A percentile compares a stretch with the other conserved stretches of the same genome.
Evolutionary conservation across 2,888 invertebrate species (phyloP).

Genomic region (Ptilodon capucinus): DNA sequence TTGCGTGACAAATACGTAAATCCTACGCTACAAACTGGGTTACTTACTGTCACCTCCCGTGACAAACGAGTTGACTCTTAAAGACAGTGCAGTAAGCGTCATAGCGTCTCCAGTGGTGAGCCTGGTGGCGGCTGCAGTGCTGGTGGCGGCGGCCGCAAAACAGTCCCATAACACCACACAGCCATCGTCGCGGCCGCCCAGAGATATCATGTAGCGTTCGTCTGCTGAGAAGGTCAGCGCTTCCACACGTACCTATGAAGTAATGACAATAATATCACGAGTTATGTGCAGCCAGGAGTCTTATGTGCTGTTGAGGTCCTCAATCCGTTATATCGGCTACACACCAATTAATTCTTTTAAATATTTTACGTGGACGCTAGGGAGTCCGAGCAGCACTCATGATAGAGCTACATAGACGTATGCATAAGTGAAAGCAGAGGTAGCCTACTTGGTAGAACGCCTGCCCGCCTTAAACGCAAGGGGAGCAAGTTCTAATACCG

Average conservation of each 20-base stretch:
- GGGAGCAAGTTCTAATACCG: too few species aligned
- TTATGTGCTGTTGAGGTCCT: too few species aligned
- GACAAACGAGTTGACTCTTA: conserved; percentile 85
- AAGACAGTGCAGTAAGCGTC: conserved; percentile 77
- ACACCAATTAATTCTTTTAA: too few species aligned
- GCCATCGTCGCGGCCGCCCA: conserved; percentile 96
- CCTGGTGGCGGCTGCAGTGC: conserved; percentile 82
- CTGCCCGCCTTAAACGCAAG: too few species aligned
- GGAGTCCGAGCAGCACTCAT: too few species aligned
- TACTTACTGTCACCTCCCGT: conserved; percentile 87
- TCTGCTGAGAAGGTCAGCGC: conserved; percentile 91
- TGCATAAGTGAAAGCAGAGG: too few species aligned
- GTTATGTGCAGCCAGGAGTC: too few species aligned
- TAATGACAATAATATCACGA: neutral
- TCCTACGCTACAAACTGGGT: neutral
- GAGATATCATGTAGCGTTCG: conserved; percentile 90
- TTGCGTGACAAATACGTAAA: too few species aligned
- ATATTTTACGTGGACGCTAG: too few species aligned
- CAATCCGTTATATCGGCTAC: too few species aligned
- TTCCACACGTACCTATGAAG: conserved; percentile 87
- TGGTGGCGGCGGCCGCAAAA: conserved; percentile 83
- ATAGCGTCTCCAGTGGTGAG: conserved; percentile 88
- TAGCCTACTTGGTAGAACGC: too few species aligned
- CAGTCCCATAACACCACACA: conserved; percentile 94
- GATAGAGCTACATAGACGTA: too few species aligned